These are phyloP conservation scores for Ramphastos sulfuratus DNA, from an alignment of 2,113 vertebrate species.

Conservation along the genomic window DNA sequence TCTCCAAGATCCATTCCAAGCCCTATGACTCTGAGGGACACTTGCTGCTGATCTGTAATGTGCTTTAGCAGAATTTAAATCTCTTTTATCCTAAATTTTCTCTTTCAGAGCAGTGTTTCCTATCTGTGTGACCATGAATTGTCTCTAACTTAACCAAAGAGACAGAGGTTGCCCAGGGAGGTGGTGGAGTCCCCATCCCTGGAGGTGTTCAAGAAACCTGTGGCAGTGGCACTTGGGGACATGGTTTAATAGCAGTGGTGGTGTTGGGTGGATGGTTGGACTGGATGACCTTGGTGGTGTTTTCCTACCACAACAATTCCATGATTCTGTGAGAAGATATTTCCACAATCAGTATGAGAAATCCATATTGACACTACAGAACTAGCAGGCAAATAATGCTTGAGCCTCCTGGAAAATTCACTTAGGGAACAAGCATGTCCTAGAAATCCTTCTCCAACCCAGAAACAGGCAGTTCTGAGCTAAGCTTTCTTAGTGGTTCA, in stretches of 20 bases:
- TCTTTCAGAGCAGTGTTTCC: not conserved
- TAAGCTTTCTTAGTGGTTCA: slow-evolving; percentile 11
- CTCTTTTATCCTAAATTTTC: not conserved
- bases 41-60: not conserved
- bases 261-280: too few species aligned
- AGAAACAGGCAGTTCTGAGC: slow-evolving; percentile 2
- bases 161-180: too few species aligned
- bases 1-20: too few species aligned
- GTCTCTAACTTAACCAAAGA: too few species aligned
- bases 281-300: too few species aligned
- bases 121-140: not conserved
- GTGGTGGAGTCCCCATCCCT: too few species aligned
- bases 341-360: not conserved
- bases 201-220: too few species aligned
- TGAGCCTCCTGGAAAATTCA: slow-evolving; percentile 33
- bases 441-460: slow-evolving; percentile 28
- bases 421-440: slow-evolving; percentile 36
- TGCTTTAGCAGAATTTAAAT: not conserved
- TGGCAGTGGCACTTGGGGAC: too few species aligned
- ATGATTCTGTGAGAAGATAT: too few species aligned
- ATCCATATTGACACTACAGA: slow-evolving; percentile 47
- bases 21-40: not conserved
- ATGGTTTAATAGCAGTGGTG: too few species aligned
- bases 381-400: slow-evolving; percentile 53
- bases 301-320: too few species aligned